phyloP scores from a whole-genome alignment of 1,140 invertebrate species.

The Paralvinella palmiformis region DNA sequence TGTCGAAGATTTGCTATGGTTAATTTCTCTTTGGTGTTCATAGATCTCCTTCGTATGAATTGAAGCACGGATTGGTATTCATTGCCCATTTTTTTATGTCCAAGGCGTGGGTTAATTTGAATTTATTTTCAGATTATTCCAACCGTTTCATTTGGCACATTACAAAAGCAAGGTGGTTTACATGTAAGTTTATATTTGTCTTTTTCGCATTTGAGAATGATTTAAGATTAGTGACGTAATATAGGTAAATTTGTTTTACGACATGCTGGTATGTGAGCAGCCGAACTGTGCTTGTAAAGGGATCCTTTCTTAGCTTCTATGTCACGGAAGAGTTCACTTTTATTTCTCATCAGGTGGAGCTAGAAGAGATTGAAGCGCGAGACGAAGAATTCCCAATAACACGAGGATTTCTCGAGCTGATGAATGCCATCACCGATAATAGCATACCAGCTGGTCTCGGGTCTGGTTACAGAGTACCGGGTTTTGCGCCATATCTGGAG shows the following conservation, averaged over 20 bases:
- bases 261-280: too few relatives aligned
- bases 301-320: too few relatives aligned
- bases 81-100: slow-evolving; percentile 56
- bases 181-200: slow-evolving; percentile 29
- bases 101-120: not conserved
- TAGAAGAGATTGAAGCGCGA: slow-evolving; percentile 76
- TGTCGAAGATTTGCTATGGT: not conserved
- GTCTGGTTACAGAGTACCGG: slow-evolving; percentile 70
- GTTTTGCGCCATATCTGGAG: slow-evolving; percentile 81
- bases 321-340: too few relatives aligned
- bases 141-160: slow-evolving; percentile 23
- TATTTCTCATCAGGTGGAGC: slow-evolving; percentile 55
- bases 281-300: too few relatives aligned
- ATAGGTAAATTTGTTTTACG: too few relatives aligned
- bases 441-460: slow-evolving; percentile 72
- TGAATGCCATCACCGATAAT: slow-evolving; percentile 69
- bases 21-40: too few relatives aligned
- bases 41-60: too few relatives aligned
- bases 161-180: slow-evolving; percentile 61
- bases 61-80: slow-evolving; percentile 52
- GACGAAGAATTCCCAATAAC: slow-evolving; percentile 60
- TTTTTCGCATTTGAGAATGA: not conserved
- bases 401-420: slow-evolving; percentile 68
- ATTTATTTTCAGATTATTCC: slow-evolving; percentile 30
- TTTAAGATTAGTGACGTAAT: too few relatives aligned